Evolutionary conservation across 2,113 vertebrate genomes (phyloP).

Genomic region (Corythaeola cristata): DNA sequence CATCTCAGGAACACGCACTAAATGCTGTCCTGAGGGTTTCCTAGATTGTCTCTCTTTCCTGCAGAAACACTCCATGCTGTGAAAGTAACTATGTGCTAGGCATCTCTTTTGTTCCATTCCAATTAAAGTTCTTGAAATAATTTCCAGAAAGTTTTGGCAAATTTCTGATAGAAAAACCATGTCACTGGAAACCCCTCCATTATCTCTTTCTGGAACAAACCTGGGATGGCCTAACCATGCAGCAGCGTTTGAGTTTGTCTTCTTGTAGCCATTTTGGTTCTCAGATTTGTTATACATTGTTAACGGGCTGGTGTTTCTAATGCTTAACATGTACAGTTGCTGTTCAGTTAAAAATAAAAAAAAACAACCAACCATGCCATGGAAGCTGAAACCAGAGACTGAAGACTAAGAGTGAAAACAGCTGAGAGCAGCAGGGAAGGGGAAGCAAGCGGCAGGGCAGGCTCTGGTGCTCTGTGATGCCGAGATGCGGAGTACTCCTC

Average conservation of each 20-base stretch:
- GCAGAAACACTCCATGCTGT: background rate
- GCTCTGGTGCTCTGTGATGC: background rate
- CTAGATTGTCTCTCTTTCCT: background rate
- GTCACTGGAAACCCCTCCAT: accelerated
- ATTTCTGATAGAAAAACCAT: background rate
- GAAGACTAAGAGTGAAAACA: slow-evolving; percentile 9
- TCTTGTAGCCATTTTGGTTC: background rate
- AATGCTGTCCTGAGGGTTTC: background rate
- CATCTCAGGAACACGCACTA: background rate
- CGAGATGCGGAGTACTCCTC: background rate
- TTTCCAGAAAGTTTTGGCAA: background rate
- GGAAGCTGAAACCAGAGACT: slow-evolving; percentile 29
- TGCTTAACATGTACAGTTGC: background rate
- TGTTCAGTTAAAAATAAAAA: background rate
- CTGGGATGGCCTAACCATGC: background rate
- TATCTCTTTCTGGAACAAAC: background rate
- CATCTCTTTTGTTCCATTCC: background rate
- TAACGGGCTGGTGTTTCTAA: background rate
- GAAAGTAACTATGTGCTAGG: background rate
- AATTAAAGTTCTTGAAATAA: background rate
- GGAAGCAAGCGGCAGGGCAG: background rate
- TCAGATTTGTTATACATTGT: background rate
- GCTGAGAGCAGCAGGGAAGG: slow-evolving; percentile 40
- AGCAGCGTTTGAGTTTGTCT: background rate
- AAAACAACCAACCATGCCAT: background rate